Conservation (phyloP, 1,140 invertebrate species). For the Halotydeus destructor region DNA sequence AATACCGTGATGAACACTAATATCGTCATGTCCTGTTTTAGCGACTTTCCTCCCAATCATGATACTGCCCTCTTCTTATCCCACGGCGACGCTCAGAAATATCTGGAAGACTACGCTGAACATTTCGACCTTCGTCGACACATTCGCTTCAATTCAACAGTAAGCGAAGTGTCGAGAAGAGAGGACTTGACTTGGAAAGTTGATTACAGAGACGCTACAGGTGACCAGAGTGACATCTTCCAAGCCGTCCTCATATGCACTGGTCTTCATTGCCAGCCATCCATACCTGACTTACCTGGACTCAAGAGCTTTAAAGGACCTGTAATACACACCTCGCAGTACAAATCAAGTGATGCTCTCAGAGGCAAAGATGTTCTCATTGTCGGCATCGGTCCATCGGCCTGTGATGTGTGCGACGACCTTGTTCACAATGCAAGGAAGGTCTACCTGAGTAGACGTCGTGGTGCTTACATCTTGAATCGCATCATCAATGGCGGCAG, state of each 20-base stretch:
- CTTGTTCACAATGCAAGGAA: too few species aligned
- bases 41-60: conserved; percentile 26
- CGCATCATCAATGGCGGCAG: neutral
- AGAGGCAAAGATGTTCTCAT: conserved; percentile 27
- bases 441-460: conserved; percentile 3
- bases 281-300: conserved; percentile 19
- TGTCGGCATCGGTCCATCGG: conserved; percentile 34
- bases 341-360: conserved; percentile 17
- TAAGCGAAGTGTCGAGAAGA: conserved; percentile 18
- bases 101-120: conserved; percentile 25
- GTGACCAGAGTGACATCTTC: too few species aligned
- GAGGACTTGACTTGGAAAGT: conserved; percentile 26
- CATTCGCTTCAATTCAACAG: conserved; percentile 23
- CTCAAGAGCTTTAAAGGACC: conserved; percentile 16
- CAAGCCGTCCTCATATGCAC: conserved; percentile 28
- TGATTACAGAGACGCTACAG: conserved; percentile 10
- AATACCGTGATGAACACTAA: conserved; percentile 19
- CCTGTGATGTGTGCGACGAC: conserved; percentile 32
- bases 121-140: conserved; percentile 23
- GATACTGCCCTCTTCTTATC: conserved; percentile 27
- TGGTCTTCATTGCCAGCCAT: conserved; percentile 20
- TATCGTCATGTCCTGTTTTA: conserved; percentile 19
- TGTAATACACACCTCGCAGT: conserved; percentile 23
- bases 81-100: conserved; percentile 18
- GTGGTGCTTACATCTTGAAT: conserved; percentile 1